phyloP scores from a whole-genome alignment of 2,113 vertebrate species.

The Tetrax tetrax region DNA sequence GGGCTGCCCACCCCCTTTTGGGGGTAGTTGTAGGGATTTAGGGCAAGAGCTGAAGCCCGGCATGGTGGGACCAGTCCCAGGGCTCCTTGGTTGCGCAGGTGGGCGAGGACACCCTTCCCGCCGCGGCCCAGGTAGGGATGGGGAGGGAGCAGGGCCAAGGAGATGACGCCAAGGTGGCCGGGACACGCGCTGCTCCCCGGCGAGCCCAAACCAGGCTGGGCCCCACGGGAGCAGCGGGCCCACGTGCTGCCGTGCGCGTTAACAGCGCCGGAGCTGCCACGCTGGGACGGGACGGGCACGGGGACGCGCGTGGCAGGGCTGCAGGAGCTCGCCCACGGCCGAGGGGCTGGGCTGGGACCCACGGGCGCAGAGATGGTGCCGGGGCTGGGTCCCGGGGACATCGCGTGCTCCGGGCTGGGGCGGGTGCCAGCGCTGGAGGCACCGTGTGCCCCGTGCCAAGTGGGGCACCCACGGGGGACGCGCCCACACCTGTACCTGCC shows the following conservation, averaged over 20 bases:
- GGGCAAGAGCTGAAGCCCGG: neutral
- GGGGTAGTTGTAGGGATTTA: rapidly evolving
- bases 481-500: rapidly evolving
- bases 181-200: neutral
- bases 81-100: neutral
- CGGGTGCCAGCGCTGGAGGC: neutral
- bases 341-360: neutral
- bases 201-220: neutral
- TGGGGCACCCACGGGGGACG: rapidly evolving
- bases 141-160: rapidly evolving
- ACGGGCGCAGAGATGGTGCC: rapidly evolving
- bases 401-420: rapidly evolving
- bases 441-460: rapidly evolving
- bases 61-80: rapidly evolving
- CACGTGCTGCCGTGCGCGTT: rapidly evolving
- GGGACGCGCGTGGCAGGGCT: neutral
- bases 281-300: neutral
- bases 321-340: rapidly evolving
- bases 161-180: rapidly evolving
- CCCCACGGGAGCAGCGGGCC: neutral
- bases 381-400: neutral
- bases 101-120: neutral
- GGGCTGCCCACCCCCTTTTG: rapidly evolving
- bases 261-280: rapidly evolving
- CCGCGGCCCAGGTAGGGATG: rapidly evolving